phyloP scores from a whole-genome alignment of 2,888 invertebrate species.

The Apodemia hepburni region DNA sequence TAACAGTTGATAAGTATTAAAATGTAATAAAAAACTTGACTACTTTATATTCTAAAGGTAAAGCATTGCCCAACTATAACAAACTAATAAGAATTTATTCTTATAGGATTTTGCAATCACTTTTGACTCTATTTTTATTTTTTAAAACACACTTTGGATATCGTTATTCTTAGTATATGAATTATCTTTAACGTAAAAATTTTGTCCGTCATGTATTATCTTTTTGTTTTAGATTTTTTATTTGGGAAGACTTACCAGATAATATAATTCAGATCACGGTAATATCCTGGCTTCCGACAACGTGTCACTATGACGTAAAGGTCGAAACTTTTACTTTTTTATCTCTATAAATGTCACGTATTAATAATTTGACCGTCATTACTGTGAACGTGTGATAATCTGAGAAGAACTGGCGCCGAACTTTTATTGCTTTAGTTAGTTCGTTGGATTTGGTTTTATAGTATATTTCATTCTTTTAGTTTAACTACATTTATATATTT shows the following conservation, averaged over 20 bases:
- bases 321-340: slow-evolving; percentile 63
- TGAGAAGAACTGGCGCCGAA: slow-evolving; percentile 67
- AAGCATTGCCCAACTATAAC: no score
- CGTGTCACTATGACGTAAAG: slow-evolving; percentile 47
- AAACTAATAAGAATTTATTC: no score
- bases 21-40: no score
- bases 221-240: slow-evolving; percentile 31
- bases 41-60: no score
- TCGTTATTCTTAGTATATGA: no score
- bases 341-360: slow-evolving; percentile 59
- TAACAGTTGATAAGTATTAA: no score
- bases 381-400: slow-evolving; percentile 67
- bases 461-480: not conserved
- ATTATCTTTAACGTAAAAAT: no score
- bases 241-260: slow-evolving; percentile 38
- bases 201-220: no score
- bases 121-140: no score
- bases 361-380: slow-evolving; percentile 69
- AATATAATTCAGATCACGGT: slow-evolving; percentile 54
- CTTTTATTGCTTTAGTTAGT: slow-evolving; percentile 56
- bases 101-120: no score
- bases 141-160: no score
- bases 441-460: slow-evolving; percentile 27
- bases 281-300: slow-evolving; percentile 58
- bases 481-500: no score